A percentile compares a stretch with the other conserved stretches of the same genome.
Evolutionary conservation across 2,888 invertebrate species (phyloP).

Genomic region (Oscheius sp.): DNA sequence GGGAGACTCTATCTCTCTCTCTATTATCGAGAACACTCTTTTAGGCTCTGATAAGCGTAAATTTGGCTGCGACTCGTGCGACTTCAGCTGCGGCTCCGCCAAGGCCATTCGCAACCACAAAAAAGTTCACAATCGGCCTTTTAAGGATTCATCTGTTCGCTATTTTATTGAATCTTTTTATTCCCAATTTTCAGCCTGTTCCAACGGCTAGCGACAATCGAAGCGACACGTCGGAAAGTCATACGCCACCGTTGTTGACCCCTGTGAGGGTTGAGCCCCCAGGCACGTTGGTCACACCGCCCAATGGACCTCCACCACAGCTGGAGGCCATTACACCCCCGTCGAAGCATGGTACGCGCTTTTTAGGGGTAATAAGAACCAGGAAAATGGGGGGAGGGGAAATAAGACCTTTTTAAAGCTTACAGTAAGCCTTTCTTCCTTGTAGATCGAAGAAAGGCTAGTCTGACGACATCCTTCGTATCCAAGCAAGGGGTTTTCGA

Average conservation of each 20-base stretch:
- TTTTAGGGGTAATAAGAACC: not conserved
- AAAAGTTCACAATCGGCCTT: conserved; percentile 29
- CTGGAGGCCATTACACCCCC: conserved; percentile 12
- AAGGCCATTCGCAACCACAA: conserved; percentile 40
- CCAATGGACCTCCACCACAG: conserved; percentile 2
- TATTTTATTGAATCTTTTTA: not conserved
- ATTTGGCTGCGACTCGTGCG: conserved; percentile 44
- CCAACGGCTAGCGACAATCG: conserved; percentile 14
- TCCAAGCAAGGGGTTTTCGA: too few species aligned
- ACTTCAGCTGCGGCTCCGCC: conserved; percentile 39
- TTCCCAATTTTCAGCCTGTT: not conserved
- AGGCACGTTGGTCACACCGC: not conserved
- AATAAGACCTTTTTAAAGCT: too few species aligned
- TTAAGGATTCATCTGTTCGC: conserved; percentile 21
- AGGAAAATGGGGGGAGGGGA: not conserved
- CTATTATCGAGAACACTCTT: too few species aligned
- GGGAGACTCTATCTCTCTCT: conserved; percentile 12
- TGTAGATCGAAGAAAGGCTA: too few species aligned
- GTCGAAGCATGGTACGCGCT: not conserved
- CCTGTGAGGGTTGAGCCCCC: not conserved
- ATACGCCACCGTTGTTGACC: conserved; percentile 20
- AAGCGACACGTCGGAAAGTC: conserved; percentile 25
- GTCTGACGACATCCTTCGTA: too few species aligned
- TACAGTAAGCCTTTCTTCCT: too few species aligned
- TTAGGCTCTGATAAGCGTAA: conserved; percentile 28